These are phyloP conservation scores for Micromussa lordhowensis DNA, from an alignment of 92 coral and sea anemone species.

Conservation along the genomic window DNA sequence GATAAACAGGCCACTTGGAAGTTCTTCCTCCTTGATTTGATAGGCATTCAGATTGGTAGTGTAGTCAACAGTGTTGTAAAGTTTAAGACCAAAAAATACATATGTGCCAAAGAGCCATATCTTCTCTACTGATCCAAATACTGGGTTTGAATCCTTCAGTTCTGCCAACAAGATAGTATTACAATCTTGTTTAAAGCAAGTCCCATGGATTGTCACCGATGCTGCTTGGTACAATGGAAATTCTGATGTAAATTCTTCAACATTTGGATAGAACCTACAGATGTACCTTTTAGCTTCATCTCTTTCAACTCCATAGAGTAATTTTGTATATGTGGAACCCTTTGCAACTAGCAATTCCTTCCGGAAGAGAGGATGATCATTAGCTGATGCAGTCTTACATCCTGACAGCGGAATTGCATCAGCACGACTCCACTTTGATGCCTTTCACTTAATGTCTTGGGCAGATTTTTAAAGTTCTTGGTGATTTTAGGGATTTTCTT, in stretches of 20 bases:
- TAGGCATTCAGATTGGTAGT: background rate
- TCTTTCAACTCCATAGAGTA: background rate
- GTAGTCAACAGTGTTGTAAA: constrained; percentile 8
- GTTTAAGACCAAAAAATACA: constrained; percentile 18
- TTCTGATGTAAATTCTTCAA: background rate
- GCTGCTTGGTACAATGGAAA: background rate
- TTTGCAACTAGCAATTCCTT: background rate
- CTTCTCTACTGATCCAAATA: constrained; percentile 9
- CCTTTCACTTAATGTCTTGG: background rate
- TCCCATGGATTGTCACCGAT: constrained; percentile 42
- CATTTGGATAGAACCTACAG: background rate
- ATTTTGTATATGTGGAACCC: background rate
- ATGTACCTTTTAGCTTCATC: background rate
- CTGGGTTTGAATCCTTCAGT: background rate
- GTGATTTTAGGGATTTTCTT: constrained; percentile 10
- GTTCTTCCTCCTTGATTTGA: background rate
- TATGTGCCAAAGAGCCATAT: background rate
- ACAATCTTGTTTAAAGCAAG: constrained; percentile 16
- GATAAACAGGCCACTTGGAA: too few species aligned
- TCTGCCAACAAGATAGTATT: constrained; percentile 9
- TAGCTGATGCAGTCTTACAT: background rate
- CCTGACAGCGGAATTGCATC: constrained; percentile 2
- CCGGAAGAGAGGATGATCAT: constrained; percentile 18
- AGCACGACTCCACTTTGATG: constrained; percentile 25
- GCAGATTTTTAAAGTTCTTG: constrained; percentile 15